Base-by-base conservation (phyloP, 2,113 vertebrate species). In the Sebastes schlegelii region DNA sequence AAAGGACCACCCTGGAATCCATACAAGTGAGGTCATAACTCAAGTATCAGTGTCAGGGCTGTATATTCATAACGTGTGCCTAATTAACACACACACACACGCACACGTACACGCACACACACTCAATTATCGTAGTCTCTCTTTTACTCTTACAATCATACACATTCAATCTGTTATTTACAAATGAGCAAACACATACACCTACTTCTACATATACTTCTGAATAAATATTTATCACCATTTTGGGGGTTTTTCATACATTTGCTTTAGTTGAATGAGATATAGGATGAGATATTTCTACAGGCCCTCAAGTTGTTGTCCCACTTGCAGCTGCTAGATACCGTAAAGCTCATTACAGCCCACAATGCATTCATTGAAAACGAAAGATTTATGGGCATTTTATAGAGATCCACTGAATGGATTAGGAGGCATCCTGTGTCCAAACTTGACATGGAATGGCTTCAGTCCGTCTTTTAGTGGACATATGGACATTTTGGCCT, bases 1-100 rank as follows among this genome's bases (percentile, higher is more conserved):
- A 89, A 87, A 83, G 85, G 89, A 89, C 93, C 91, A 93, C 90
- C 88, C 88, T 91, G 83, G 71, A 89, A 89, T 89, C 82, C 74
- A 66, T 16, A 67, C 26, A 68, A 81, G 77, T 92, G 91, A 94
- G 88, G 87, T 92, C 91, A 92, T 88, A 82, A 84, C 83, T 88
- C 81, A 86, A 88, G 75, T n/a, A 86, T 68, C 52, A 69, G 49
- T 58, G 75, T 43, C 80, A 69, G 61, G 52, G 45, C 86, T 58
- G 10, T 66, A 71, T 58, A 86, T 70, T 80, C 71, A 67, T 10
- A 73, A 66, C 68, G 68, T 48, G 64, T 0, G 12, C 54, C 77
- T 62, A 79, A 82, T 71, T 74, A 70, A 79, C 9, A 80, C 61
- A 83, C 62, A n/a, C 42, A 42, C 14, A 63, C 61, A 10, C 55